Percentiles rank a stretch among this genome's conserved stretches.
Evolutionary conservation across 2,888 invertebrate species (phyloP).

Genomic region (Drosophila neotestacea): DNA sequence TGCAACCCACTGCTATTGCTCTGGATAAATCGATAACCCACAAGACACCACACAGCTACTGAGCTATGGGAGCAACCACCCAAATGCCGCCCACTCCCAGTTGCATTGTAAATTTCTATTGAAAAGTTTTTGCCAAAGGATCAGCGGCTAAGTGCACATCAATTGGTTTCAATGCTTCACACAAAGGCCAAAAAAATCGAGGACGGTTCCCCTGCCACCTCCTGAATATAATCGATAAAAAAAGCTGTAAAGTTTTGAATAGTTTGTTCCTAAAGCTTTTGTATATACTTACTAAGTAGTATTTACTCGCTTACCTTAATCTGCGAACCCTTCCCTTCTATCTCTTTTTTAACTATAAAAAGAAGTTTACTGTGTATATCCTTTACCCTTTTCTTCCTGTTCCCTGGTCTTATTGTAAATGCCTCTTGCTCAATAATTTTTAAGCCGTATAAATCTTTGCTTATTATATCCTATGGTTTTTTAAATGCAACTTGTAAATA

Average conservation of each 20-base stretch:
- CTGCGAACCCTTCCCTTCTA: background rate
- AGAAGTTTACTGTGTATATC: slow-evolving; percentile 6
- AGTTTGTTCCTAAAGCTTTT: slow-evolving; percentile 76
- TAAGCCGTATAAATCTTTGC: slow-evolving; percentile 47
- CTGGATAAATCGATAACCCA: slow-evolving; percentile 67
- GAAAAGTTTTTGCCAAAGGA: slow-evolving; percentile 50
- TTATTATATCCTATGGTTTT: no score
- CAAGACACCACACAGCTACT: slow-evolving; percentile 62
- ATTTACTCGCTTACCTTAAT: slow-evolving; percentile 35
- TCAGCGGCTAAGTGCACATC: slow-evolving; percentile 62
- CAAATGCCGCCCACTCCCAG: slow-evolving; percentile 39
- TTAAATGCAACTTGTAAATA: slow-evolving; percentile 49
- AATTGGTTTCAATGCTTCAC: slow-evolving; percentile 71
- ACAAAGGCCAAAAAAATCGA: slow-evolving; percentile 44
- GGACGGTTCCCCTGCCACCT: slow-evolving; percentile 30
- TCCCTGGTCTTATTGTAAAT: slow-evolving; percentile 57
- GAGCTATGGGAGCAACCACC: slow-evolving; percentile 27
- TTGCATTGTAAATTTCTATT: slow-evolving; percentile 57
- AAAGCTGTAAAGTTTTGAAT: slow-evolving; percentile 69
- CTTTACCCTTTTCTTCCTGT: slow-evolving; percentile 1
- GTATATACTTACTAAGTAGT: slow-evolving; percentile 54
- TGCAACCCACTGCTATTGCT: slow-evolving; percentile 19
- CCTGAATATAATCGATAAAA: slow-evolving; percentile 56
- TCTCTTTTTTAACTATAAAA: slow-evolving; percentile 11
- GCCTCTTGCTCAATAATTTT: slow-evolving; percentile 69